Conservation (phyloP, 1,140 invertebrate genomes). For the Cyclina sinensis region DNA sequence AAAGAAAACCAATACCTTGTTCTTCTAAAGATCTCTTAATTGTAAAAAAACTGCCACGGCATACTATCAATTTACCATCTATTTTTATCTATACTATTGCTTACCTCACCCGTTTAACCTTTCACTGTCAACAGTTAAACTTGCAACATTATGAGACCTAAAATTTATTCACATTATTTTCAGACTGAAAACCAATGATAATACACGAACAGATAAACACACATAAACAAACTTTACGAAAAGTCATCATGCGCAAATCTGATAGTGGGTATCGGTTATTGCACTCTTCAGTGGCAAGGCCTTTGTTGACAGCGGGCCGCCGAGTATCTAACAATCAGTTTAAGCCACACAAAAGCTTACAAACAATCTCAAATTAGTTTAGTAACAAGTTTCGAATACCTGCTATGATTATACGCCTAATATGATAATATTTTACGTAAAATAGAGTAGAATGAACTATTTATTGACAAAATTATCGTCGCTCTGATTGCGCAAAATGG, state of each 20-base stretch:
- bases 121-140: no score
- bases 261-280: not conserved
- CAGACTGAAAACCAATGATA: no score
- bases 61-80: no score
- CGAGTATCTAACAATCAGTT: not conserved
- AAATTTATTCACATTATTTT: no score
- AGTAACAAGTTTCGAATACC: not conserved
- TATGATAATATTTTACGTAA: not conserved
- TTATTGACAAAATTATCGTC: not conserved
- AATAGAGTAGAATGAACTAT: not conserved
- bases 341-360: not conserved
- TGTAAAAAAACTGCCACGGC: no score
- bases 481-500: constrained; percentile 57
- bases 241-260: not conserved
- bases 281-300: not conserved
- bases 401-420: not conserved
- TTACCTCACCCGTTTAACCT: no score
- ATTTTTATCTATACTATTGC: no score
- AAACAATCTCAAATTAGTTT: not conserved
- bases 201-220: not conserved
- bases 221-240: not conserved
- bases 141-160: no score
- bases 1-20: no score
- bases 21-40: no score
- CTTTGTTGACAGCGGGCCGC: constrained; percentile 38